Evolutionary conservation across 2,888 invertebrate species (phyloP), one percentile per base, ranked within the genome.

Genomic region (Phorcus lineatus): DNA sequence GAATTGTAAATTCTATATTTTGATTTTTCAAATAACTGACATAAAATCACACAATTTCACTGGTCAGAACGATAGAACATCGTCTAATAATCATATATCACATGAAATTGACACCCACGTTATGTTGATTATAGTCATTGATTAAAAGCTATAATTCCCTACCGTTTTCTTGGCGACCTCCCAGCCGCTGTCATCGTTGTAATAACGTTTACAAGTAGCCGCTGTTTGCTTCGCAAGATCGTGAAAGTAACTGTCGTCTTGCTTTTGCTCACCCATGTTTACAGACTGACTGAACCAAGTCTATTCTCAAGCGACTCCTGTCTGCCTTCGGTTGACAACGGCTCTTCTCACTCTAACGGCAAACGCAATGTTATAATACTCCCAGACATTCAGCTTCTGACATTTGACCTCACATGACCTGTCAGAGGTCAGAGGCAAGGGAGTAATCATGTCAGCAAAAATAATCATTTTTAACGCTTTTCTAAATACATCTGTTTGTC

Each of bases 101-200:
- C 47, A 47, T 47, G 47, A 47, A 47, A 47, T 47, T 47, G 11
- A 47, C 47, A 47, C 47, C 47, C 47, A 47, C 47, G 47, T 47
- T 1, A 47, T 47, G 47, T 47, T 47, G 47, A 47, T 55, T 16
- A 28, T 16, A 36, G 36, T 36, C 28, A 24, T 31, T 28, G 36
- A 17, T 57, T 24, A 19, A 55, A 40, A 22, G 19, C 24, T 19
- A 31, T 54, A 54, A 78, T 83, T 85, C 47, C 47, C 47, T 81
- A 88, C 88, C 80, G 85, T 79, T 77, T 86, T 85, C 80, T 87
- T 88, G 28, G 81, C 80, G 3, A 82, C 77, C 66, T 86, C 86
- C 86, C 88, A 89, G 11, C 87, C 88, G 6, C 87, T 88, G n/a
- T 76, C n/a, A 19, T 85, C 81, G 52, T 83, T 81, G 54, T 81